Percentiles rank a stretch among this genome's conserved stretches.
Conservation (phyloP, 1,140 invertebrate species). For the Drosophila watanabei region DNA sequence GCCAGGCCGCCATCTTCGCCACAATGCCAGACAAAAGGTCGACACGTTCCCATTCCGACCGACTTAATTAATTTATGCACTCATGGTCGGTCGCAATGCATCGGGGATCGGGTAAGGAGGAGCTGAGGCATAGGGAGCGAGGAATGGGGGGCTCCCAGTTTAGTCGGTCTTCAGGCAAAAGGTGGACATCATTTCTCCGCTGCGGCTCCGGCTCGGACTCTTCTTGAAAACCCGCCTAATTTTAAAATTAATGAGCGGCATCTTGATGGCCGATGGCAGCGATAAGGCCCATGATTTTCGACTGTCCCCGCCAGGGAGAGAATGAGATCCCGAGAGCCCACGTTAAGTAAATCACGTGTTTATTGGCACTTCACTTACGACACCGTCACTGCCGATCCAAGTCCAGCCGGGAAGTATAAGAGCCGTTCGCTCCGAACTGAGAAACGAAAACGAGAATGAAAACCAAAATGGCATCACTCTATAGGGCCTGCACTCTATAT, state of each 20-base stretch:
- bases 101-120: conserved; percentile 26
- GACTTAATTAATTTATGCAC: conserved; percentile 85
- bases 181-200: conserved; percentile 70
- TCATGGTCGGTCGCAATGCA: conserved; percentile 72
- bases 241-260: conserved; percentile 85
- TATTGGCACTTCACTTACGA: conserved; percentile 83
- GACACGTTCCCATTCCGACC: conserved; percentile 83
- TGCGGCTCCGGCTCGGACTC: conserved; percentile 36
- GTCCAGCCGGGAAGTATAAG: conserved; percentile 48
- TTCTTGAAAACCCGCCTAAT: conserved; percentile 84
- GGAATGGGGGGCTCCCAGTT: conserved; percentile 28
- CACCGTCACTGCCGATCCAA: conserved; percentile 58
- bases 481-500: conserved; percentile 45
- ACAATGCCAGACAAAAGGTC: conserved; percentile 85
- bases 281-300: conserved; percentile 80
- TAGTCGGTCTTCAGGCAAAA: conserved; percentile 60
- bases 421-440: conserved; percentile 2
- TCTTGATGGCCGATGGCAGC: conserved; percentile 84
- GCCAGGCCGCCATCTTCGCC: conserved; percentile 70
- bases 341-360: conserved; percentile 79
- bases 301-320: conserved; percentile 51
- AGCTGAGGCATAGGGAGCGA: neutral
- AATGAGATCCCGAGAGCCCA: conserved; percentile 44
- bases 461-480: conserved; percentile 80
- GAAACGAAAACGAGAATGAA: conserved; percentile 32